Percentiles rank a stretch among this genome's conserved stretches.
Conservation (phyloP, 2,113 vertebrate genomes). For the Natator depressus region DNA sequence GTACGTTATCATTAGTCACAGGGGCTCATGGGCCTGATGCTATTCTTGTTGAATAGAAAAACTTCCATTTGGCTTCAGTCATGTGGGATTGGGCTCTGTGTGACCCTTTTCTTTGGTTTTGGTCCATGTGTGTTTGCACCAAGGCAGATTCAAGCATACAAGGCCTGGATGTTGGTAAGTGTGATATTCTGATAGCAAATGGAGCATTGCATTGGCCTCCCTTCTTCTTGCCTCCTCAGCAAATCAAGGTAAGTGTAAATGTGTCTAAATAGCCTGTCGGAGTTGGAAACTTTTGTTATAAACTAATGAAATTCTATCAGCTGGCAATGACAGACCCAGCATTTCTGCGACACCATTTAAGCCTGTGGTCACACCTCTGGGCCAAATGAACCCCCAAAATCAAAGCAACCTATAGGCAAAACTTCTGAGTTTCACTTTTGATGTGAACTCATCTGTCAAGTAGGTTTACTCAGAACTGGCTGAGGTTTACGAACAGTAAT, state of each 20-base stretch:
- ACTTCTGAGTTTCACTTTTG: neutral
- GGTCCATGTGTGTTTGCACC: neutral
- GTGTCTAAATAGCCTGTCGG: neutral
- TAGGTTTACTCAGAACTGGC: neutral
- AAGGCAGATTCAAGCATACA: neutral
- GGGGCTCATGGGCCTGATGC: neutral
- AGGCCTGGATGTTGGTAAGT: neutral
- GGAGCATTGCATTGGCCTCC: neutral
- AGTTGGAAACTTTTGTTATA: neutral
- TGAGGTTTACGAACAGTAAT: neutral
- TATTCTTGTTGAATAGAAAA: neutral
- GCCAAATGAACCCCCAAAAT: neutral
- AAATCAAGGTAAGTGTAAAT: neutral
- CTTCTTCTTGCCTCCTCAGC: neutral
- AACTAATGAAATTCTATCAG: neutral
- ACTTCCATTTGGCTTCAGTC: neutral
- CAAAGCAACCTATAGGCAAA: neutral
- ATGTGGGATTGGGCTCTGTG: neutral
- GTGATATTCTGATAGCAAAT: neutral
- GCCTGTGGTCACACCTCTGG: neutral
- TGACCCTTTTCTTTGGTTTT: neutral
- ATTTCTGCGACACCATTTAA: neutral
- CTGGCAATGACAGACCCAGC: fast-evolving
- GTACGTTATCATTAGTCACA: neutral
- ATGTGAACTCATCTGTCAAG: neutral